A percentile compares a stretch with the other conserved stretches of the same genome.
Evolutionary conservation across 2,888 invertebrate genomes (phyloP).

Genomic region (Sphecodes monilicornis): DNA sequence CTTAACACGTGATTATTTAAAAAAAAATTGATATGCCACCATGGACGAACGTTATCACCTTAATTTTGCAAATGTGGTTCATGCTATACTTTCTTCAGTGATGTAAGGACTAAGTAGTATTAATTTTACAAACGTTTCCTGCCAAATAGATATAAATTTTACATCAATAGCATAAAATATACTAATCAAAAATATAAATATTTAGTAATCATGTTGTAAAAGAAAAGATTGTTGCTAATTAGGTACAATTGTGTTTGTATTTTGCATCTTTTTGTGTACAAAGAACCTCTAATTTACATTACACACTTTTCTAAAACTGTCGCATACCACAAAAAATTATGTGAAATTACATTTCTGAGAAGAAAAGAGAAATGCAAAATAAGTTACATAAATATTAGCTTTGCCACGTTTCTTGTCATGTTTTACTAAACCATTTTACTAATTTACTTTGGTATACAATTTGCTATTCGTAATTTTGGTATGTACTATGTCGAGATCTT

Average conservation of each 20-base stretch:
- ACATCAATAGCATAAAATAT: slow-evolving; percentile 15
- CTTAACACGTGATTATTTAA: slow-evolving; percentile 24
- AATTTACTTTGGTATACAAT: background rate
- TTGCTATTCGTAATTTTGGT: background rate
- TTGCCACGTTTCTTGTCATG: background rate
- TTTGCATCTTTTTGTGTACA: slow-evolving; percentile 10
- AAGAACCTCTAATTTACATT: background rate
- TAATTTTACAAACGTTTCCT: slow-evolving; percentile 16
- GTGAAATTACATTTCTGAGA: background rate
- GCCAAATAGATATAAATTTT: slow-evolving; percentile 29
- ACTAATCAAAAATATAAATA: slow-evolving; percentile 12
- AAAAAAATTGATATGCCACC: background rate
- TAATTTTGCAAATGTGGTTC: slow-evolving; percentile 33
- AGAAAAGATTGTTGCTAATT: slow-evolving; percentile 5
- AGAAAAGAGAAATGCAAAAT: background rate
- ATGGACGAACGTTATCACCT: slow-evolving; percentile 5
- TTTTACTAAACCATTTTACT: slow-evolving; percentile 17
- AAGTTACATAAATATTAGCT: background rate
- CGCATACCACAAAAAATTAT: background rate
- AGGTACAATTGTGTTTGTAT: slow-evolving; percentile 10
- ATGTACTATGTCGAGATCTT: background rate
- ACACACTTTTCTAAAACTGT: slow-evolving; percentile 7
- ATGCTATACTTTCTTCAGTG: slow-evolving; percentile 6
- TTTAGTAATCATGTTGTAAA: slow-evolving; percentile 2
- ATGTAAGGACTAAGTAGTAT: slow-evolving; percentile 16